A percentile compares a stretch with the other conserved stretches of the same genome.
Evolutionary conservation across 2,797 vertebrate species (phyloP).

Genomic region (Bucorvus abyssinicus): DNA sequence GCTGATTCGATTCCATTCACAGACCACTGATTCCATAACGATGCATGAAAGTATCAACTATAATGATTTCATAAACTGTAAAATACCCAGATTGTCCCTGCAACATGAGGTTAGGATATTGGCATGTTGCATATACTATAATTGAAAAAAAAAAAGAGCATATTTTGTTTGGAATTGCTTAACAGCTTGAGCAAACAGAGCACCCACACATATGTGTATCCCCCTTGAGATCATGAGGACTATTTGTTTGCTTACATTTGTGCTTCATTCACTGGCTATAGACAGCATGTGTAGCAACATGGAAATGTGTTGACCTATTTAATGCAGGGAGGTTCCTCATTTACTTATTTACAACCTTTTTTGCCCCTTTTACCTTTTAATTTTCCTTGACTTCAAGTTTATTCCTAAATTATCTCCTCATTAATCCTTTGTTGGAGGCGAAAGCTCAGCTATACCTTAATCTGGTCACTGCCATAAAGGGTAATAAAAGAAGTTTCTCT

Average conservation of each 20-base stretch:
- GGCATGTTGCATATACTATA: background rate
- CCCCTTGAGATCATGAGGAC: background rate
- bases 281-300: accelerated
- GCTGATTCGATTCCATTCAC: background rate
- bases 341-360: background rate
- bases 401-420: background rate
- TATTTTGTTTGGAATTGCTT: background rate
- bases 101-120: background rate
- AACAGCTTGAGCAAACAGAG: background rate
- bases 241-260: background rate
- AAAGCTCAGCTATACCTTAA: no score
- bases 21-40: background rate
- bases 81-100: background rate
- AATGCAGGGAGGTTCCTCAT: background rate
- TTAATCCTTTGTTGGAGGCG: background rate
- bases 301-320: background rate
- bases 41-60: background rate
- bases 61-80: background rate
- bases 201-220: background rate
- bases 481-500: no score
- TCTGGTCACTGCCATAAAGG: no score
- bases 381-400: background rate
- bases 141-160: background rate
- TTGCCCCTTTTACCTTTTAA: background rate
- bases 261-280: background rate